Percentiles rank a stretch among this genome's conserved stretches.
These are phyloP conservation scores for Drosophila lacertosa DNA, from an alignment of 1,140 invertebrate species.

Conservation along the genomic window DNA sequence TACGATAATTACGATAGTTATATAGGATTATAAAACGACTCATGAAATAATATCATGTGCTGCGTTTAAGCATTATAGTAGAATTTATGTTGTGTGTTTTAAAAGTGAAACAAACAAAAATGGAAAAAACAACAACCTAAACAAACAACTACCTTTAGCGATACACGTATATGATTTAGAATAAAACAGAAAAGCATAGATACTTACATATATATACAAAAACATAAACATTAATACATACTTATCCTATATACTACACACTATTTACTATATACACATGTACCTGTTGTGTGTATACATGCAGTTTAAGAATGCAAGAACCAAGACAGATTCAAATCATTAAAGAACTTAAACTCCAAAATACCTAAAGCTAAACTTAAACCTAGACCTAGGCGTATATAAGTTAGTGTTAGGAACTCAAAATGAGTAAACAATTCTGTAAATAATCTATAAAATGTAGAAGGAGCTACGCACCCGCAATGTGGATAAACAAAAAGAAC, in stretches of 20 bases:
- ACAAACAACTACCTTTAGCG: slow-evolving; percentile 16
- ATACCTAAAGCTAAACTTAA: slow-evolving; percentile 34
- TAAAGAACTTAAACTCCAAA: slow-evolving; percentile 31
- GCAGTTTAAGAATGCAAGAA: slow-evolving; percentile 27
- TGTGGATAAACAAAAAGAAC: not conserved
- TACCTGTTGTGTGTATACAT: slow-evolving; percentile 74
- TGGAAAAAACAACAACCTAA: slow-evolving; percentile 1
- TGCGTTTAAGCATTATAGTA: slow-evolving; percentile 55
- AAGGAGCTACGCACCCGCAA: slow-evolving; percentile 24
- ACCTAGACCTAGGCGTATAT: slow-evolving; percentile 20
- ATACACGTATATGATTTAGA: slow-evolving; percentile 17
- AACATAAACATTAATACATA: slow-evolving; percentile 30
- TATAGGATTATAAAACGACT: slow-evolving; percentile 50
- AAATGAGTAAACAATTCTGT: slow-evolving; percentile 33
- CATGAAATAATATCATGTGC: slow-evolving; percentile 35
- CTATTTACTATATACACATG: slow-evolving; percentile 57
- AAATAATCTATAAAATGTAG: slow-evolving; percentile 33
- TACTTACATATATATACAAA: slow-evolving; percentile 26
- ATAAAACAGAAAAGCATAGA: not conserved
- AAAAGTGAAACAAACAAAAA: slow-evolving; percentile 16
- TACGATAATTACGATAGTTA: slow-evolving; percentile 60
- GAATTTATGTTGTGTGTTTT: slow-evolving; percentile 73
- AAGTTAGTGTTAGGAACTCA: slow-evolving; percentile 20
- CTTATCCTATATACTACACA: slow-evolving; percentile 31
- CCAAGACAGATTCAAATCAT: slow-evolving; percentile 28